Conservation (phyloP, 2,113 vertebrate genomes). For the Nesogale talazaci region DNA sequence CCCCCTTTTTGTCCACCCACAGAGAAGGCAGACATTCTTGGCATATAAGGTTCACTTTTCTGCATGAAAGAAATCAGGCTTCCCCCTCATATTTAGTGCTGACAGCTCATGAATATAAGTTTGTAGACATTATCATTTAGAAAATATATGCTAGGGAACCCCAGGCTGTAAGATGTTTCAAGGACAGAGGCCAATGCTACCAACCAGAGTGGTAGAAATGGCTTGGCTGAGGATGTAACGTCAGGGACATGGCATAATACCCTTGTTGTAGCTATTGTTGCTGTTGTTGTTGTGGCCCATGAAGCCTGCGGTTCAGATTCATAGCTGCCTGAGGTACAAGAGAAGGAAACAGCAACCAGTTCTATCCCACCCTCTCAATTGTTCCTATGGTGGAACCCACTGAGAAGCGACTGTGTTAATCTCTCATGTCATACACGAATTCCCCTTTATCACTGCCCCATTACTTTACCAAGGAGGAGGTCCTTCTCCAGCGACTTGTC, state of each 20-base stretch:
- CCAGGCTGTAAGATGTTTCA: neutral
- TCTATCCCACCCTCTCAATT: no score
- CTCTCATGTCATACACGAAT: no score
- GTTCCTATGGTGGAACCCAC: no score
- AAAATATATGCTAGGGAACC: neutral
- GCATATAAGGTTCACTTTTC: conserved; percentile 74
- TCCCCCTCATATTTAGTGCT: conserved; percentile 32
- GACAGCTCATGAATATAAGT: conserved; percentile 69
- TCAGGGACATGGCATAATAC: fast-evolving
- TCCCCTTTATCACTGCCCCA: no score
- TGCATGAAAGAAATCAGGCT: conserved; percentile 51
- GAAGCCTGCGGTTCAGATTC: no score
- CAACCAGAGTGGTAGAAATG: neutral
- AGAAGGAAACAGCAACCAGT: no score
- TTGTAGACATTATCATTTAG: neutral
- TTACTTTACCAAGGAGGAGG: no score
- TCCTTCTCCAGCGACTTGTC: no score
- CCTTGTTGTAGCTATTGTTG: no score
- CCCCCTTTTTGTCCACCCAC: conserved; percentile 63
- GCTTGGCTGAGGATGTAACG: neutral
- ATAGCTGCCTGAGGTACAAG: no score
- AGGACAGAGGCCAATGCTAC: neutral
- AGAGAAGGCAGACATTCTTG: conserved; percentile 79
- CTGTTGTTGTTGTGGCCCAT: no score
- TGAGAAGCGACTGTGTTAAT: no score